Evolutionary conservation across 2,888 invertebrate species (phyloP).

Genomic region (Napeogenes inachia): DNA sequence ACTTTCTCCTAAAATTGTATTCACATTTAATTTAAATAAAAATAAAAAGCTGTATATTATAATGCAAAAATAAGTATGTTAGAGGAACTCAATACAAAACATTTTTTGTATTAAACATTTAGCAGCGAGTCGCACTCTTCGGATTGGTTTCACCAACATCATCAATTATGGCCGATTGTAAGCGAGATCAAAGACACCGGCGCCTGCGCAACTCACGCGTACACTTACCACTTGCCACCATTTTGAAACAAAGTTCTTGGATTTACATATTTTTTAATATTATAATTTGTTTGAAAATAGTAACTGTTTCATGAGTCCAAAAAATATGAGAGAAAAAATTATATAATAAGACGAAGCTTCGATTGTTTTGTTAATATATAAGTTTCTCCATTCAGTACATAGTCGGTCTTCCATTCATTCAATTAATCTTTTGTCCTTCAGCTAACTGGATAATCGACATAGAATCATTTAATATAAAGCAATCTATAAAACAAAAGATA

Average conservation of each 20-base stretch:
- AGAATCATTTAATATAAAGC: conserved; percentile 44
- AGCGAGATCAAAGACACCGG: conserved; percentile 70
- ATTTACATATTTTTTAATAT: background rate
- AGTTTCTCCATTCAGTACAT: background rate
- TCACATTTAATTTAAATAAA: no score
- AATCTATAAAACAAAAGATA: conserved; percentile 60
- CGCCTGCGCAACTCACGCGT: conserved; percentile 56
- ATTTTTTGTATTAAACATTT: conserved; percentile 6
- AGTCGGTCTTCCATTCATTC: conserved; percentile 1
- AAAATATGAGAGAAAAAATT: no score
- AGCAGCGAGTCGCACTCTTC: conserved; percentile 36
- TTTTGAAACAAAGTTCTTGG: conserved; percentile 36
- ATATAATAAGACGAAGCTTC: no score
- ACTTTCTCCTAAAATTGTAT: no score
- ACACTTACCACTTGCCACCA: conserved; percentile 46
- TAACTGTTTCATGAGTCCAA: no score
- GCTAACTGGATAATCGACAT: conserved; percentile 57
- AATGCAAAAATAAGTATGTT: background rate
- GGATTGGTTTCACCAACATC: conserved; percentile 56
- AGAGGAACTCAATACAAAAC: conserved; percentile 7
- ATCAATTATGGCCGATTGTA: conserved; percentile 73
- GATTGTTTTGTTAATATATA: no score
- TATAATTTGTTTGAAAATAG: no score
- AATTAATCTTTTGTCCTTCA: conserved; percentile 17
- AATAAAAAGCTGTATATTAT: no score